Conservation (phyloP, 2,797 vertebrate genomes). For the Semotilus atromaculatus region DNA sequence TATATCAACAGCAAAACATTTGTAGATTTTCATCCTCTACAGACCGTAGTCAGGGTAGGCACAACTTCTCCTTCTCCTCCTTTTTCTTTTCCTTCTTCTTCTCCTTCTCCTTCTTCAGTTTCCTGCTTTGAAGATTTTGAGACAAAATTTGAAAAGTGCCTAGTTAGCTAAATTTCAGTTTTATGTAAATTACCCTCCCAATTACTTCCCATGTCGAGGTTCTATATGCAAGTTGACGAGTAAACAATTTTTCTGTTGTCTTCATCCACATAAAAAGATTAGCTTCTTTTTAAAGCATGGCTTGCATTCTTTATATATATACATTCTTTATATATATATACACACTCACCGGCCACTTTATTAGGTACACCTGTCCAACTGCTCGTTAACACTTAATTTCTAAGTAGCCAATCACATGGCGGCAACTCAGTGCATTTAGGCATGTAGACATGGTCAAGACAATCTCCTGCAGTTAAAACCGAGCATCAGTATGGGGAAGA, state of each 20-base stretch:
- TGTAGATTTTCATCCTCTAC: background rate
- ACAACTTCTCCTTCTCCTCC: too few relatives aligned
- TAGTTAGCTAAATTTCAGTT: conserved; percentile 1
- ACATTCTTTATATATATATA: too few relatives aligned
- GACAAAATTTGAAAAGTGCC: background rate
- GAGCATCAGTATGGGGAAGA: too few relatives aligned
- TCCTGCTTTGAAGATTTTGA: conserved; percentile 24
- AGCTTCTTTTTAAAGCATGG: background rate
- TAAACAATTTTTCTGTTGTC: conserved; percentile 12
- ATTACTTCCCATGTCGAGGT: background rate
- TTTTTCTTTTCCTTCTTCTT: too few relatives aligned
- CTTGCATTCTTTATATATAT: background rate
- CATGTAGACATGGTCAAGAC: too few relatives aligned
- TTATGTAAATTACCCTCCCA: conserved; percentile 14
- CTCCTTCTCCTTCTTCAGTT: too few relatives aligned
- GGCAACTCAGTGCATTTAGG: too few relatives aligned
- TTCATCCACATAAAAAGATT: background rate
- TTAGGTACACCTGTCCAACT: too few relatives aligned
- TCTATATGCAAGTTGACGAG: conserved; percentile 10
- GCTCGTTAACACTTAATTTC: too few relatives aligned
- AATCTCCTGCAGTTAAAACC: too few relatives aligned
- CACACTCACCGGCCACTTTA: too few relatives aligned
- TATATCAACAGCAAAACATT: background rate
- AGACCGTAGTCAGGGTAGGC: background rate
- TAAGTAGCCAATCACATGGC: too few relatives aligned